Percentiles rank a stretch among this genome's conserved stretches.
phyloP scores from a whole-genome alignment of 2,113 vertebrate genomes.

The Caloenas nicobarica region DNA sequence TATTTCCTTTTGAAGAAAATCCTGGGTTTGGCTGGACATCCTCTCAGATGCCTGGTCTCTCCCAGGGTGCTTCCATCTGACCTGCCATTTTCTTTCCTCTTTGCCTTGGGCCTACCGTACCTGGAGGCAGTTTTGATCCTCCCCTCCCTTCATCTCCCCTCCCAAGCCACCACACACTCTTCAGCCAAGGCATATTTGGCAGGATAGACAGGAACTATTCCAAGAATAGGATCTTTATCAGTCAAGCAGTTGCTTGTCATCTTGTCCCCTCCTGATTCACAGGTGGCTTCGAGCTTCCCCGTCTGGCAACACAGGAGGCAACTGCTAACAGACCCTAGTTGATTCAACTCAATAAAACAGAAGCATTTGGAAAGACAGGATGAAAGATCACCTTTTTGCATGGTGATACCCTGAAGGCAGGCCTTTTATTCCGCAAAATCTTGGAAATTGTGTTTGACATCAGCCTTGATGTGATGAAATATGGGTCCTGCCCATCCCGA shows the following conservation, averaged over 20 bases:
- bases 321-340: not conserved
- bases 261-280: constrained; percentile 49
- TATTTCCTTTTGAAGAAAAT: not conserved
- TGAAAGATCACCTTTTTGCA: not conserved
- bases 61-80: constrained; percentile 29
- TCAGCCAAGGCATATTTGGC: constrained; percentile 58
- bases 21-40: not conserved
- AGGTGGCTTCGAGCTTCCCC: constrained; percentile 43
- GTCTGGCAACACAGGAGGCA: constrained; percentile 41
- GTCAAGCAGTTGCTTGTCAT: constrained; percentile 43
- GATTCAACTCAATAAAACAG: not conserved
- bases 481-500: not conserved
- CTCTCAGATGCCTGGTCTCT: not conserved
- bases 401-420: not conserved
- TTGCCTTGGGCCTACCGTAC: constrained; percentile 15
- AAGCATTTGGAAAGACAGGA: constrained; percentile 5
- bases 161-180: not conserved
- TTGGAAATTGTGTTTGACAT: not conserved
- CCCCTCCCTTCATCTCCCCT: not conserved
- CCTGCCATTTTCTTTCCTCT: not conserved
- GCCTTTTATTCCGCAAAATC: not conserved
- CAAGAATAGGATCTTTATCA: constrained; percentile 49
- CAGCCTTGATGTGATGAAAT: not conserved
- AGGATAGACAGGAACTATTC: constrained; percentile 52
- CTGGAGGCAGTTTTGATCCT: constrained; percentile 23